Conservation (phyloP, 2,797 vertebrate genomes). For the Microctenopoma steveboyesi region DNA sequence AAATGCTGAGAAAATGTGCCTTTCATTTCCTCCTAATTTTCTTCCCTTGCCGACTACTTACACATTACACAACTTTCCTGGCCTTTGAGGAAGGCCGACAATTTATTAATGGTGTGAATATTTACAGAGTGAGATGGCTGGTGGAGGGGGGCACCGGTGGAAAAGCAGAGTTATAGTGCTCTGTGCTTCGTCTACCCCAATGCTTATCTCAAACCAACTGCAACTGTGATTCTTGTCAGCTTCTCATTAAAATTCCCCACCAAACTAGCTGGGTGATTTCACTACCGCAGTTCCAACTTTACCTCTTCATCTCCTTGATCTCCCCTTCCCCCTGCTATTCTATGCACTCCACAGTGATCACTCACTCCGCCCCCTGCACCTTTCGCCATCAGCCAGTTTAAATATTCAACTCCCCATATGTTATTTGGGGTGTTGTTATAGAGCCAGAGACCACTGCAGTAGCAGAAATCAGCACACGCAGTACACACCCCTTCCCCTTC, state of each 20-base stretch:
- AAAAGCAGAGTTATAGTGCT: slow-evolving; percentile 18
- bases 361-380: slow-evolving; percentile 45
- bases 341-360: slow-evolving; percentile 45
- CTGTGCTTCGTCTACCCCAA: slow-evolving; percentile 25
- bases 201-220: slow-evolving; percentile 63
- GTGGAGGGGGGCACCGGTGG: background rate
- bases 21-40: slow-evolving; percentile 55
- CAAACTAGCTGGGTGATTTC: slow-evolving; percentile 54
- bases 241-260: slow-evolving; percentile 72
- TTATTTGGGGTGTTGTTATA: slow-evolving; percentile 47
- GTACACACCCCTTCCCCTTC: slow-evolving; percentile 20
- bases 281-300: slow-evolving; percentile 69
- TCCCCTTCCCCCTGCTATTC: background rate
- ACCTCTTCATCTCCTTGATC: slow-evolving; percentile 64
- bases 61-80: slow-evolving; percentile 55
- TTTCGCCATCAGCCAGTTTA: slow-evolving; percentile 57
- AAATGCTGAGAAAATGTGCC: slow-evolving; percentile 42
- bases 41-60: slow-evolving; percentile 45
- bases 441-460: slow-evolving; percentile 60
- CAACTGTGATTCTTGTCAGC: slow-evolving; percentile 55
- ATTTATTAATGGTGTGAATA: slow-evolving; percentile 68
- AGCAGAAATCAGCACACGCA: slow-evolving; percentile 40
- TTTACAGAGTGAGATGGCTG: slow-evolving; percentile 62
- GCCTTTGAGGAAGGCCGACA: slow-evolving; percentile 53
- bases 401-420: slow-evolving; percentile 74